Conservation (phyloP, 2,888 invertebrate species). For the Drosophila siamana region DNA sequence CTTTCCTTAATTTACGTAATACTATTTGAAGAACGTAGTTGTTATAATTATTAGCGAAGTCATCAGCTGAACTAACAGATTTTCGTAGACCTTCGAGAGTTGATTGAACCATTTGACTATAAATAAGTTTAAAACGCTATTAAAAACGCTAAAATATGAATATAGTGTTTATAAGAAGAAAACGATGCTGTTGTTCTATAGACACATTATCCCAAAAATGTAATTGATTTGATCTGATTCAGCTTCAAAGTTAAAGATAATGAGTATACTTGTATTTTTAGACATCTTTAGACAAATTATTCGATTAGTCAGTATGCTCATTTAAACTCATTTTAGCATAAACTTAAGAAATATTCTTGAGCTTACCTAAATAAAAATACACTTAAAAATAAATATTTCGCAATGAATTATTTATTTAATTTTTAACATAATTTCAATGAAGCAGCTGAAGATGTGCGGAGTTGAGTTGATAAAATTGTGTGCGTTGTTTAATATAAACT, state of each 20-base stretch:
- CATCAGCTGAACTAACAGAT: neutral
- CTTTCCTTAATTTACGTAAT: too few species aligned
- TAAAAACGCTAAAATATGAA: neutral
- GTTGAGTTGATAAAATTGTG: slow-evolving; percentile 11
- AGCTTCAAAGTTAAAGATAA: neutral
- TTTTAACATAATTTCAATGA: too few species aligned
- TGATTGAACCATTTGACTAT: neutral
- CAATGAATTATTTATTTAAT: too few species aligned
- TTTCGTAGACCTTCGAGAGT: neutral
- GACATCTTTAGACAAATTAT: too few species aligned
- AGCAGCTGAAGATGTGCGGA: neutral
- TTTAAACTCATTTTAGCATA: neutral
- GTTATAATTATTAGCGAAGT: neutral
- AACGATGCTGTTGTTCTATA: neutral
- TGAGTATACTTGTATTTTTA: neutral
- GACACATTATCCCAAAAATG: neutral
- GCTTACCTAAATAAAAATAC: neutral
- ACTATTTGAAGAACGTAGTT: neutral
- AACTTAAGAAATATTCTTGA: neutral
- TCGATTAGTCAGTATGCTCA: too few species aligned
- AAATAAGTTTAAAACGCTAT: neutral
- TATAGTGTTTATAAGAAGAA: neutral
- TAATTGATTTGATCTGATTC: neutral
- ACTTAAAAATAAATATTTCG: too few species aligned
- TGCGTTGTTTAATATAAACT: neutral